Evolutionary conservation across 2,113 vertebrate genomes (phyloP).

Genomic region (Osmerus mordax): DNA sequence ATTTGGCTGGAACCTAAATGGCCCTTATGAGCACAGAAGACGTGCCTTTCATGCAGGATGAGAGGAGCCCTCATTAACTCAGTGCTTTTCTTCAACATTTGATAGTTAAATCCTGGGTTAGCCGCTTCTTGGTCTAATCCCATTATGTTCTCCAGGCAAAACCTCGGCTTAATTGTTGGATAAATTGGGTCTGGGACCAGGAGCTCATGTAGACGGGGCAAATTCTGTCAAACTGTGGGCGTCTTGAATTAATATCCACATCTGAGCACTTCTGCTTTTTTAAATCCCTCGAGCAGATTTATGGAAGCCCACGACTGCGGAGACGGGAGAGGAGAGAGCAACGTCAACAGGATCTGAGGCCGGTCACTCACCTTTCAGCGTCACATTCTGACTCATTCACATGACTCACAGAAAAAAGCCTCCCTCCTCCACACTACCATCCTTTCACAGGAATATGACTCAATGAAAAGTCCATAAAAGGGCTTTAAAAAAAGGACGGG

Average conservation of each 20-base stretch:
- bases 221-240: constrained; percentile 50
- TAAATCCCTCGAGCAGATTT: constrained; percentile 60
- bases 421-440: not conserved
- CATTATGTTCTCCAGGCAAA: constrained; percentile 58
- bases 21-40: constrained; percentile 47
- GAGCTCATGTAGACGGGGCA: constrained; percentile 42
- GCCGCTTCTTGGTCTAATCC: constrained; percentile 59
- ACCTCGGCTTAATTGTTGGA: constrained; percentile 39
- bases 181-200: constrained; percentile 41
- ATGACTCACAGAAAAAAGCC: constrained; percentile 12
- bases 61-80: constrained; percentile 52
- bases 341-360: no score
- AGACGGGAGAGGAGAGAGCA: constrained; percentile 20
- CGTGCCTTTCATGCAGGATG: constrained; percentile 42
- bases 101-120: constrained; percentile 53
- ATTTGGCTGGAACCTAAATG: constrained; percentile 12
- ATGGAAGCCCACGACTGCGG: constrained; percentile 49
- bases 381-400: constrained; percentile 11
- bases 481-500: no score
- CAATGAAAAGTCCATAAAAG: not conserved
- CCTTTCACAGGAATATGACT: not conserved
- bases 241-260: constrained; percentile 48
- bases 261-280: constrained; percentile 47
- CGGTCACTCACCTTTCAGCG: no score
- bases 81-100: constrained; percentile 45